These are phyloP conservation scores for Luscinia luscinia DNA, from an alignment of 2,797 vertebrate genomes.

Conservation along the genomic window DNA sequence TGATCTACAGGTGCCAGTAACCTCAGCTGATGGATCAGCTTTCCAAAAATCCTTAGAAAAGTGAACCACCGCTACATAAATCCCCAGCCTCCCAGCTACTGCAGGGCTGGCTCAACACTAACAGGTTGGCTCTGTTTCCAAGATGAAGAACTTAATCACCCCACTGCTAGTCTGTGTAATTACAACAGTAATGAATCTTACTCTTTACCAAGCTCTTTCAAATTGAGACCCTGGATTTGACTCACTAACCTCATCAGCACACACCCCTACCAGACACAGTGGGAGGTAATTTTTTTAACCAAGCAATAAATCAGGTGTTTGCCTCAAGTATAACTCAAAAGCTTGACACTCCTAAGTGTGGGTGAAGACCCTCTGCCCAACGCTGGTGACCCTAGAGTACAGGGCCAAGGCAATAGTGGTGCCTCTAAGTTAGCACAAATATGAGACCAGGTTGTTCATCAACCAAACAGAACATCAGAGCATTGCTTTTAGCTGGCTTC, in stretches of 20 bases:
- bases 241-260: not conserved
- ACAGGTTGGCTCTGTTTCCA: not conserved
- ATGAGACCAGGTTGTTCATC: not conserved
- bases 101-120: not conserved
- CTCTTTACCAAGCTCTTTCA: not conserved
- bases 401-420: not conserved
- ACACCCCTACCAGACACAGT: not conserved
- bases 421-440: not conserved
- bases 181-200: constrained; percentile 1
- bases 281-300: not conserved
- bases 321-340: not conserved
- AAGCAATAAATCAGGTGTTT: not conserved
- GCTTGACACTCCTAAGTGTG: not conserved
- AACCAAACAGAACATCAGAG: not conserved
- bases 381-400: not conserved
- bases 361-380: not conserved
- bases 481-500: not conserved
- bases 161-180: not conserved
- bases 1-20: not conserved
- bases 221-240: not conserved
- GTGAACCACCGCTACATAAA: not conserved
- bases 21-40: not conserved
- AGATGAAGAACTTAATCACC: not conserved
- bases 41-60: constrained; percentile 22
- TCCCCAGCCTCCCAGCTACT: not conserved